Evolutionary conservation across 2,113 vertebrate genomes (phyloP).

Genomic region (Elephantulus edwardii): DNA sequence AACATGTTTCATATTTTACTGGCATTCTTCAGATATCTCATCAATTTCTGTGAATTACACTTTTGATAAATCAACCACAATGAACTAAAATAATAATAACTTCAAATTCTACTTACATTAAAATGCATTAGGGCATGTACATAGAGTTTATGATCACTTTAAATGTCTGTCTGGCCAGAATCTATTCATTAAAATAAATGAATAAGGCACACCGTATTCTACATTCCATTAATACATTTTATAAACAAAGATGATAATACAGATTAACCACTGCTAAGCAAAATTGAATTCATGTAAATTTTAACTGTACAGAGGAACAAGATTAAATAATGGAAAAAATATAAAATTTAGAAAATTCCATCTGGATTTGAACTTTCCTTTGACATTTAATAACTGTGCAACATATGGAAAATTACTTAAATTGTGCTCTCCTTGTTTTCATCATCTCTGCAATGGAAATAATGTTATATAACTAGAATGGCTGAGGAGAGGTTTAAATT

Average conservation of each 20-base stretch:
- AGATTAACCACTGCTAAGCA: not conserved
- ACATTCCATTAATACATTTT: not conserved
- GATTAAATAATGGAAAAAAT: not conserved
- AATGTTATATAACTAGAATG: not conserved
- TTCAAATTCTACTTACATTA: not conserved
- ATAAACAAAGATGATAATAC: not conserved
- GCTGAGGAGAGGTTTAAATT: not conserved
- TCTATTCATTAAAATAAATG: not conserved
- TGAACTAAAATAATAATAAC: conserved; percentile 15
- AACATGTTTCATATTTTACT: not conserved
- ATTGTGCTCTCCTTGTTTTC: not conserved
- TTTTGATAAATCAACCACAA: not conserved
- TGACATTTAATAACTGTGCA: not conserved
- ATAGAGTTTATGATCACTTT: not conserved
- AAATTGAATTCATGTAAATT: not conserved
- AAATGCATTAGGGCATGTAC: not conserved
- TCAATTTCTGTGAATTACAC: not conserved
- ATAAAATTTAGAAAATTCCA: not conserved
- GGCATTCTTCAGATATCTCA: not conserved
- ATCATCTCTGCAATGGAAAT: not conserved
- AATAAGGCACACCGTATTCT: not conserved
- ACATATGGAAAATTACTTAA: not conserved
- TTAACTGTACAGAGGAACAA: not conserved
- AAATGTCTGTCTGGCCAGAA: not conserved
- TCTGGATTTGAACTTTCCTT: not conserved